Percentiles rank a stretch among this genome's conserved stretches.
Evolutionary conservation across 1,140 invertebrate genomes (phyloP).

Genomic region (Tigriopus japonicus): DNA sequence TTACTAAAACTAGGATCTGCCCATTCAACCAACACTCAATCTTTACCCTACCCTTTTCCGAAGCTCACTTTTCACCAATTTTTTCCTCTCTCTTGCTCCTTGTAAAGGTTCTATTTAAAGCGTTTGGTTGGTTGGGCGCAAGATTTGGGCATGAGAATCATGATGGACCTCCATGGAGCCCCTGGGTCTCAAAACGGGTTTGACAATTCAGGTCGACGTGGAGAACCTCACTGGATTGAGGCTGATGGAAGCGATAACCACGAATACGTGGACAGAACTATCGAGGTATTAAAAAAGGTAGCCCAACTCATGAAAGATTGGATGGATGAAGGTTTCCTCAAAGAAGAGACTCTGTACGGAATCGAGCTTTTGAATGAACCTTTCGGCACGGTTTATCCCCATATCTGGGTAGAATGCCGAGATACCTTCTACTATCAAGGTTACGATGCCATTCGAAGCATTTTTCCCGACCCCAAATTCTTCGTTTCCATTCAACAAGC

Average conservation of each 20-base stretch:
- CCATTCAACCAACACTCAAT: too few relatives aligned
- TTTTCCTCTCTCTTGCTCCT: too few relatives aligned
- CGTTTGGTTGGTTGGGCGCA: neutral
- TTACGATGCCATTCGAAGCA: neutral
- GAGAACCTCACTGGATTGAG: neutral
- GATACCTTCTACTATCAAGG: neutral
- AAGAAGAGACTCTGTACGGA: neutral
- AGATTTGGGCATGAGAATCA: neutral
- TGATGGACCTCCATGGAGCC: neutral
- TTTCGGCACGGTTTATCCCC: neutral
- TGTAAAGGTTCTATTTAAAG: constrained; percentile 3
- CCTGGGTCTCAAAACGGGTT: constrained; percentile 8
- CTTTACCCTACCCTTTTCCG: too few relatives aligned
- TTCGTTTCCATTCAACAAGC: neutral
- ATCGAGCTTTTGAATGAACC: constrained; percentile 5
- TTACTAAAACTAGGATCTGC: too few relatives aligned
- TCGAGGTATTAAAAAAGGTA: neutral
- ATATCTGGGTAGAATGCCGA: neutral
- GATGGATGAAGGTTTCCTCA: neutral
- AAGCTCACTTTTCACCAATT: too few relatives aligned
- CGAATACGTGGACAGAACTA: neutral
- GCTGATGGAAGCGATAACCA: neutral
- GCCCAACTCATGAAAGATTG: neutral
- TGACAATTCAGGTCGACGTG: constrained; percentile 2
- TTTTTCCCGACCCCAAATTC: neutral